These are phyloP conservation scores for Agrenia bidenticulata DNA, from an alignment of 2,888 invertebrate genomes.

Conservation along the genomic window DNA sequence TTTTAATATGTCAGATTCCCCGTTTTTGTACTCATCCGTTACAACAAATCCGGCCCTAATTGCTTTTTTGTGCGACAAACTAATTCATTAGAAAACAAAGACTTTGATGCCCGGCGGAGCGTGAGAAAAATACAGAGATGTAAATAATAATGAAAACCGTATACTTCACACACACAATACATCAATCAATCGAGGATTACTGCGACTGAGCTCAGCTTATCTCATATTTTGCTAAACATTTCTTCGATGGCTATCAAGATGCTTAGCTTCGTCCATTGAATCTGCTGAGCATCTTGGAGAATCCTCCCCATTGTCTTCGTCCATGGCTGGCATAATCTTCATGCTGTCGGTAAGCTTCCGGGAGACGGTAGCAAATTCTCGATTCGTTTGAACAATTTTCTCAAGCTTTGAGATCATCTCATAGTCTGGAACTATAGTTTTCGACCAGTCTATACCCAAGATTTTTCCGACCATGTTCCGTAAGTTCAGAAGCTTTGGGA, in stretches of 20 bases:
- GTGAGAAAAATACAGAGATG: too few species aligned
- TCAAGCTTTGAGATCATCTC: constrained; percentile 76
- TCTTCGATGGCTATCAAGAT: neutral
- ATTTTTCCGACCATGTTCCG: constrained; percentile 72
- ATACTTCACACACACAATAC: neutral
- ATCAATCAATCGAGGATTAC: too few species aligned
- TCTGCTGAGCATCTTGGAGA: constrained; percentile 31
- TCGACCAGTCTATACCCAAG: constrained; percentile 66
- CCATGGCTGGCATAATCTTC: constrained; percentile 45
- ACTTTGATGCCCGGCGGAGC: too few species aligned
- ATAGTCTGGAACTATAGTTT: constrained; percentile 68
- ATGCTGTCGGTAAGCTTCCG: constrained; percentile 60
- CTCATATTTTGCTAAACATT: neutral
- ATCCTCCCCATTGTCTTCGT: constrained; percentile 15
- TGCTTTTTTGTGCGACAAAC: too few species aligned
- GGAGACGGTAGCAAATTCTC: constrained; percentile 81
- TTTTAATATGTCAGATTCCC: too few species aligned
- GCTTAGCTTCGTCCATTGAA: constrained; percentile 10
- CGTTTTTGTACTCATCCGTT: too few species aligned
- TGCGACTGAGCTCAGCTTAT: too few species aligned
- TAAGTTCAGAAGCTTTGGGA: constrained; percentile 68
- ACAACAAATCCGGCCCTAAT: too few species aligned
- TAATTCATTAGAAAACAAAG: too few species aligned
- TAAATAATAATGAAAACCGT: too few species aligned
- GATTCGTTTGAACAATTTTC: constrained; percentile 80